Evolutionary conservation across 2,888 invertebrate genomes (phyloP).

Genomic region (Schizotus pectinicornis): DNA sequence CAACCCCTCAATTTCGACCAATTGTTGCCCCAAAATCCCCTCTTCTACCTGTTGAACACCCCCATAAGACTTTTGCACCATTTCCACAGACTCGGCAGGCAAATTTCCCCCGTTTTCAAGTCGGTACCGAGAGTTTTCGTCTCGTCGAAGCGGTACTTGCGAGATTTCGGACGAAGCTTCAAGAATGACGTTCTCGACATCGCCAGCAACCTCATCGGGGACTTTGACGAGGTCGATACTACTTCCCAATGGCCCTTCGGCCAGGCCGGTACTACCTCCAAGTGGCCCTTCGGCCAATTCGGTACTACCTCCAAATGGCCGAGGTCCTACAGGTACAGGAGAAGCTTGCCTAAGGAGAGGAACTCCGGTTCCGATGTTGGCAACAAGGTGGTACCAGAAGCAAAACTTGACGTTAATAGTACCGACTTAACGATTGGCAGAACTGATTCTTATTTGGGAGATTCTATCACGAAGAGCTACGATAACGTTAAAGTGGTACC

Average conservation of each 20-base stretch:
- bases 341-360: conserved; percentile 21
- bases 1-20: conserved; percentile 32
- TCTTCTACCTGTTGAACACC: conserved; percentile 48
- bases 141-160: conserved; percentile 48
- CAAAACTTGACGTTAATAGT: too few species aligned
- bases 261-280: background rate
- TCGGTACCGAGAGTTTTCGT: conserved; percentile 49
- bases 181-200: conserved; percentile 47
- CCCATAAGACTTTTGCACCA: conserved; percentile 49
- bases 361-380: too few species aligned
- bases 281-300: conserved; percentile 23
- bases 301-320: conserved; percentile 6
- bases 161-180: conserved; percentile 50
- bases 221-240: conserved; percentile 38
- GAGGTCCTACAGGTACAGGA: conserved; percentile 30
- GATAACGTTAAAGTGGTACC: too few species aligned
- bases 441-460: too few species aligned
- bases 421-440: too few species aligned
- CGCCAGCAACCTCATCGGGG: conserved; percentile 48
- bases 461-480: too few species aligned
- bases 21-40: conserved; percentile 45
- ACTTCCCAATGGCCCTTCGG: too few species aligned
- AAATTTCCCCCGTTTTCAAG: conserved; percentile 47
- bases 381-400: too few species aligned
- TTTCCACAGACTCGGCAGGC: conserved; percentile 45